These are phyloP conservation scores for Bambusicola thoracicus DNA, from an alignment of 2,113 vertebrate genomes.

Conservation along the genomic window DNA sequence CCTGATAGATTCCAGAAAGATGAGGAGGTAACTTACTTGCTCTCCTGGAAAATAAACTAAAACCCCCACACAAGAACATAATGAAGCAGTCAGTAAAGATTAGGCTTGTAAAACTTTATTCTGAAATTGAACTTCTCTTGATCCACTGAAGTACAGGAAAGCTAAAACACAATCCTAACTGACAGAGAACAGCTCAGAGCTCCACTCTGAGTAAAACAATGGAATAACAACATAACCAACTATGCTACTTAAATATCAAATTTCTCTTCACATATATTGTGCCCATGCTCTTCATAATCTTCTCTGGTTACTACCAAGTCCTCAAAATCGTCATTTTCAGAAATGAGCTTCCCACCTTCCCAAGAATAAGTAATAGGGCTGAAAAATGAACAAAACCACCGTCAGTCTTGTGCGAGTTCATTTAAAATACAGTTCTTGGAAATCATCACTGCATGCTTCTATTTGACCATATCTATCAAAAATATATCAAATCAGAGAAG, in stretches of 20 bases:
- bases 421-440: background rate
- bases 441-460: background rate
- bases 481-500: background rate
- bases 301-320: slow-evolving; percentile 96
- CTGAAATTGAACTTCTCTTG: slow-evolving; percentile 5
- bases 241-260: slow-evolving; percentile 89
- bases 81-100: background rate
- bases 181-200: slow-evolving; percentile 22
- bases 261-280: slow-evolving; percentile 95
- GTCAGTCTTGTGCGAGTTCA: background rate
- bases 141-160: slow-evolving; percentile 51
- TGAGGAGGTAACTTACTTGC: no score
- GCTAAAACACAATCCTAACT: slow-evolving; percentile 56
- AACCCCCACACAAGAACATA: background rate
- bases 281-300: slow-evolving; percentile 98
- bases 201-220: slow-evolving; percentile 25
- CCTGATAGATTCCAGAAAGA: no score
- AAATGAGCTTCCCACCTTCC: slow-evolving; percentile 96
- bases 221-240: background rate
- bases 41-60: no score
- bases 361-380: slow-evolving; percentile 94
- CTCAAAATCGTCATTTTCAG: slow-evolving; percentile 94
- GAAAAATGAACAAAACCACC: slow-evolving; percentile 47
- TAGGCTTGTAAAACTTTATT: background rate
- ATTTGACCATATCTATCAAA: background rate